Conservation (phyloP, 2,797 vertebrate species). For the Ceyx erithaca region DNA sequence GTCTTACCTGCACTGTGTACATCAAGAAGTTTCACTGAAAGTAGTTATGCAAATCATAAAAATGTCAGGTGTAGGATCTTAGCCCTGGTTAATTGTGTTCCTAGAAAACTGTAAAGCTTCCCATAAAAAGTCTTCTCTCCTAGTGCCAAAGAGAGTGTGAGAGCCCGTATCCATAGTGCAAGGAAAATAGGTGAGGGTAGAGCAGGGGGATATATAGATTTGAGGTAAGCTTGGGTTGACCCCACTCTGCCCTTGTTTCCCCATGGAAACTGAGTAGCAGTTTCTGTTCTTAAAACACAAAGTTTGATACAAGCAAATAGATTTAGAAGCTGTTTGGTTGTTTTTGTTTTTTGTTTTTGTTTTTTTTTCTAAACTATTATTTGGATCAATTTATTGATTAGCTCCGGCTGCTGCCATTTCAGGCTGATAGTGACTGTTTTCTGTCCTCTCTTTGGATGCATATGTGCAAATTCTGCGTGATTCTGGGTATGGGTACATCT, state of each 20-base stretch:
- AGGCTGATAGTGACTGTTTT: not conserved
- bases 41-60: not conserved
- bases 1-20: not conserved
- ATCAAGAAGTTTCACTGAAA: not conserved
- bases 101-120: not conserved
- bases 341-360: no score
- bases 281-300: not conserved
- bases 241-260: not conserved
- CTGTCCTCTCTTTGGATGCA: not conserved
- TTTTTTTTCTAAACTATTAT: no score
- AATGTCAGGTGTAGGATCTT: not conserved
- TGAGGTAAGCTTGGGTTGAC: not conserved
- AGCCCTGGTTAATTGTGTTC: not conserved
- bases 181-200: not conserved
- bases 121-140: not conserved
- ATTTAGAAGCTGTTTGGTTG: not conserved
- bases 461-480: accelerated
- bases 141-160: not conserved
- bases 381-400: not conserved
- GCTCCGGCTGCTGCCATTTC: not conserved
- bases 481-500: not conserved
- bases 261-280: not conserved
- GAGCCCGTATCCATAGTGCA: not conserved
- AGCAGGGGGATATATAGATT: accelerated
- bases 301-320: not conserved